Base-by-base conservation (phyloP, 2,888 invertebrate species). In the Rhagonycha fulva region DNA sequence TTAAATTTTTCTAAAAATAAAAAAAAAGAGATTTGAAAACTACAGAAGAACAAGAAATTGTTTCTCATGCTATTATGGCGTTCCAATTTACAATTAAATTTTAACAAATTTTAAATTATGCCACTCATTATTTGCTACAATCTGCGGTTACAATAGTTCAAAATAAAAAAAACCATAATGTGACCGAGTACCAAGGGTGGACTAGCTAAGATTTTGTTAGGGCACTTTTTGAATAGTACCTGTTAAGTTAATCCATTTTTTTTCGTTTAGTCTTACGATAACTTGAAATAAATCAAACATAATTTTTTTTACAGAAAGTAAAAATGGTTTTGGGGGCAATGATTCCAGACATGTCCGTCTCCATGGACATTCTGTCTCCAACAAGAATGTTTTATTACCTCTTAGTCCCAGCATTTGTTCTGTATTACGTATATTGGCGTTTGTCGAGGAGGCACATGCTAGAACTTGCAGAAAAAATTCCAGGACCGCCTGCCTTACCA, bases 401-500 rank as follows among this genome's bases (percentile, higher is more conserved):
- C 14, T 28, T 75, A 5, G 9, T 77, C 24, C 77, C 77, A 11
- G 60, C 73, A 12, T 0, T 75, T 14, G 5, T 71, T 12, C 32
- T 75, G 11, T 75, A 71, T 71, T 77, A 73, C 28, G 28, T 60
- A 4, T 72, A 77, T 88, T 95, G 94, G 93, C 90, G 92, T 68
- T 88, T 94, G 82, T 94, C 94, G 10, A 90, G 94, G 12, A 89
- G 92, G 60, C 93, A 92, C 83, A 84, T 95, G 85, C 89, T 93
- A 78, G 92, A 94, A 84, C 88, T 95, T 70, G 94, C 94, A 1
- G 92, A 91, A 0, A 93, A 93, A 82, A 85, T 96, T 62, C 92
- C 93, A 0, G 96, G 96, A 80, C 95, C 95, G 0, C 83, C 88
- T 3, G 94, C 94, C 28, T 87, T 90, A 24, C 96, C 96, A 0